phyloP scores from a whole-genome alignment of 2,888 invertebrate species.

The Andrena trimmerana region DNA sequence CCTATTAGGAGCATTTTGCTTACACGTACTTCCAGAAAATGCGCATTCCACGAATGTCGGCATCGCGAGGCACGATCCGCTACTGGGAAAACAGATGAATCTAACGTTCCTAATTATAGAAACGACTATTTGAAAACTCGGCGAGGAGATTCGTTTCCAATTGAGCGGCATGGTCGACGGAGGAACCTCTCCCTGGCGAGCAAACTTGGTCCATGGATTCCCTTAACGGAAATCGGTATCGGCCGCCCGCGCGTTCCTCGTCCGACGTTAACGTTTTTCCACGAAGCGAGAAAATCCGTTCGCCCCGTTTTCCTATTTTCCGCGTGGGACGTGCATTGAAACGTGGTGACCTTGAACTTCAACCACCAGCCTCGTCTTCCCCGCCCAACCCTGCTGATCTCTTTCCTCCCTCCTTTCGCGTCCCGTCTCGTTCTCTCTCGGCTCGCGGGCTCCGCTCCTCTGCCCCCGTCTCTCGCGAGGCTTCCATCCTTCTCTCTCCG shows the following conservation, averaged over 20 bases:
- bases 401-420: neutral
- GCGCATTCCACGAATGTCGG: neutral
- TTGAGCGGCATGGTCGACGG: neutral
- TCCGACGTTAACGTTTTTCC: conserved; percentile 57
- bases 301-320: conserved; percentile 79
- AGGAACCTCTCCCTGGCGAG: conserved; percentile 24
- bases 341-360: conserved; percentile 84
- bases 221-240: conserved; percentile 31
- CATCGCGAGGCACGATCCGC: neutral
- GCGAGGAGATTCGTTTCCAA: neutral
- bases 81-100: neutral
- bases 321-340: conserved; percentile 80
- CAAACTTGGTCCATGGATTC: conserved; percentile 1
- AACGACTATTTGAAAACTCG: neutral
- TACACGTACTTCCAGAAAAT: neutral
- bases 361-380: conserved; percentile 63
- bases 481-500: neutral
- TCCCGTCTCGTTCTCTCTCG: neutral
- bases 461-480: neutral
- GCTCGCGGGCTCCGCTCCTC: neutral
- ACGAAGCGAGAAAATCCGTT: conserved; percentile 71
- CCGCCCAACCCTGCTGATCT: neutral
- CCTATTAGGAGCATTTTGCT: neutral
- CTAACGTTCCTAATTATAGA: neutral
- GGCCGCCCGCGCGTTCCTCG: conserved; percentile 9